Evolutionary conservation across 2,888 invertebrate genomes (phyloP), one percentile per base, ranked within the genome.

Genomic region (Peribatodes rhomboidaria): DNA sequence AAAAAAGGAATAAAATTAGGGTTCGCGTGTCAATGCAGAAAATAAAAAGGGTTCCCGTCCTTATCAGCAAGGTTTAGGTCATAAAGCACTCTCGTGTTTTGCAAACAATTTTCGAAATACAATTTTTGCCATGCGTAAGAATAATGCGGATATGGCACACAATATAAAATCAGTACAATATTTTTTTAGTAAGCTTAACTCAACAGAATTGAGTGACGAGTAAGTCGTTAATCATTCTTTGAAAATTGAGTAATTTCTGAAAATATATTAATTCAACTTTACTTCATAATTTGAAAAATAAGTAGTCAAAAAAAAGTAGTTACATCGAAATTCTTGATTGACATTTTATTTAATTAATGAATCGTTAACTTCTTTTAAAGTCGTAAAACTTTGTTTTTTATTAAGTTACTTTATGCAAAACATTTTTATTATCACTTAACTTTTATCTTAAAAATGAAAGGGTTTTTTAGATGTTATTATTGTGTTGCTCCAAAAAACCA

Each of bases 71-170:
- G 75, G 78, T 78, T 82, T 79, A 66, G 72, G 75, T 78, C 73
- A 85, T 87, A 86, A 87, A 88, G 79, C 81, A 84, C 81, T 87
- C 86, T 77, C 74, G 75, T 69, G 75, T 73, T 83, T 79, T 70
- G 83, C 83, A 83, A 84, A 85, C 83, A 80, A 82, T 84, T 85
- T 84, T 84, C 72, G 81, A 80, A 81, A 83, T 80, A 77, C 78
- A 35, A 79, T 77, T 71, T 76, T 75, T 66, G 44, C 33, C 47
- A 57, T 67, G 67, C 54, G 71, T 70, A 59, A 71, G 69, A 52
- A 54, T 70, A 60, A 8, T 67, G 61, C 79, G 82, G 83, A 84
- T 74, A 67, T 20, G 77, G 61, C 65, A 13, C 7, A 16, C 16
- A 10, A 20, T 14, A 18, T 10, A 18, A 8, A 16, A 14, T n/a